Conservation (phyloP, 2,888 invertebrate species). For the Trissoscelio sp. region DNA sequence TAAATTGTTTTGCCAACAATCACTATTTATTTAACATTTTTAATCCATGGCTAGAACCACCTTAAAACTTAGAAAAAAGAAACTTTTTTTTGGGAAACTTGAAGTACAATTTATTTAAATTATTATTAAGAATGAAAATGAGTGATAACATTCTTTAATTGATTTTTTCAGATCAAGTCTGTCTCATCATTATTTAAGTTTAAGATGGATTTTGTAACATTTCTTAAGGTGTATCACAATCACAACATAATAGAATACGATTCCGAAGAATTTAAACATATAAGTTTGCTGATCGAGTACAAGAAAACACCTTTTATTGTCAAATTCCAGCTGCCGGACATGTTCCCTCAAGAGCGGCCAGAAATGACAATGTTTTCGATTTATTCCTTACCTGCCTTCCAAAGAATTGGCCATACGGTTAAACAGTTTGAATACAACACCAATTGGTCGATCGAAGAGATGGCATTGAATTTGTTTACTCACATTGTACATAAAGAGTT, state of each 20-base stretch:
- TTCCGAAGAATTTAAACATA: conserved; percentile 79
- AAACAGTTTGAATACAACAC: conserved; percentile 79
- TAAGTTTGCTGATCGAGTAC: conserved; percentile 82
- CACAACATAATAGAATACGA: conserved; percentile 84
- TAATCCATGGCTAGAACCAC: no score
- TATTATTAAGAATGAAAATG: no score
- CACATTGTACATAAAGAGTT: conserved; percentile 75
- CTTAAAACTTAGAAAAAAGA: no score
- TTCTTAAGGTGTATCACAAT: conserved; percentile 77
- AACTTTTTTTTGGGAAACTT: no score
- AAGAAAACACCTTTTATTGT: conserved; percentile 83
- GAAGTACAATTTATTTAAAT: not conserved
- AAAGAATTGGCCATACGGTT: conserved; percentile 29
- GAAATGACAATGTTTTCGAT: conserved; percentile 84
- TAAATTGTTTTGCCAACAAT: no score
- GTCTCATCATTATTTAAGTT: conserved; percentile 62
- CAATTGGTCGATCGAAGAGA: conserved; percentile 74
- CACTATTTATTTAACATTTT: no score
- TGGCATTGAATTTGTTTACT: conserved; percentile 77
- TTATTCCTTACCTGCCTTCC: conserved; percentile 21
- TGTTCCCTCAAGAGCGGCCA: conserved; percentile 86
- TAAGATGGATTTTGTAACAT: conserved; percentile 73
- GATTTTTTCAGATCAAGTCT: conserved; percentile 73
- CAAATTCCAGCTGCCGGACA: conserved; percentile 75
- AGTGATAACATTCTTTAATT: not conserved